Conservation (phyloP, 2,797 vertebrate genomes). For the Jordanella pulchra region DNA sequence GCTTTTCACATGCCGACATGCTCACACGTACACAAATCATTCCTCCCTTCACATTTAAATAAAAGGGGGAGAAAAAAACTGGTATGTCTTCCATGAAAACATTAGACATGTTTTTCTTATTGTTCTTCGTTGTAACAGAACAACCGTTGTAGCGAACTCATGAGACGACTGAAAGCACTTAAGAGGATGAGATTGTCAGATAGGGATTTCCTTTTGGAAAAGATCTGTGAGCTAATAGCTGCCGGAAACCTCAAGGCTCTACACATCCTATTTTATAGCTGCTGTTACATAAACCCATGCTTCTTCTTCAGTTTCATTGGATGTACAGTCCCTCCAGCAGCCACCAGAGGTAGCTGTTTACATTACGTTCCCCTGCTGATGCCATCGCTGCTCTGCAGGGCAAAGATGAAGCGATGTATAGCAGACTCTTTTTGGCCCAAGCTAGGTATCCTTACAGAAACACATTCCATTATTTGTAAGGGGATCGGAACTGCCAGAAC, state of each 20-base stretch:
- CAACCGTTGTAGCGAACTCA: conserved; percentile 36
- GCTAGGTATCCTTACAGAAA: conserved; percentile 38
- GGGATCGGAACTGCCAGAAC: conserved; percentile 34
- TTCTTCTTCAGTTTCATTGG: conserved; percentile 25
- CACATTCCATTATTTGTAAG: conserved; percentile 45
- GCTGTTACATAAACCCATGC: conserved; percentile 36
- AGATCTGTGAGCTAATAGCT: conserved; percentile 60
- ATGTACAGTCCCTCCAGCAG: conserved; percentile 1
- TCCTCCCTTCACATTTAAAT: conserved; percentile 18
- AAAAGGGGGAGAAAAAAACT: conserved; percentile 17
- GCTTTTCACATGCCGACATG: conserved; percentile 34
- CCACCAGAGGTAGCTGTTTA: conserved; percentile 78
- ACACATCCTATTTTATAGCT: conserved; percentile 56
- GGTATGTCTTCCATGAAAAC: conserved; percentile 31
- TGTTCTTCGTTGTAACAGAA: conserved; percentile 35
- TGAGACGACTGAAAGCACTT: conserved; percentile 44
- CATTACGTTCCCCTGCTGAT: conserved; percentile 39
- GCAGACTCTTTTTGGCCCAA: conserved; percentile 34
- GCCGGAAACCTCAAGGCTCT: conserved; percentile 48
- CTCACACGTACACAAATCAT: conserved; percentile 24
- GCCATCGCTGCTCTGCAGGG: background rate
- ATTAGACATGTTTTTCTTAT: conserved; percentile 51
- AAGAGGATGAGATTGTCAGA: conserved; percentile 51
- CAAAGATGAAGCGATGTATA: conserved; percentile 18
- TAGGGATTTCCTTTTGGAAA: conserved; percentile 57